Conservation (phyloP, 2,888 invertebrate species). For the Idaea aversata region DNA sequence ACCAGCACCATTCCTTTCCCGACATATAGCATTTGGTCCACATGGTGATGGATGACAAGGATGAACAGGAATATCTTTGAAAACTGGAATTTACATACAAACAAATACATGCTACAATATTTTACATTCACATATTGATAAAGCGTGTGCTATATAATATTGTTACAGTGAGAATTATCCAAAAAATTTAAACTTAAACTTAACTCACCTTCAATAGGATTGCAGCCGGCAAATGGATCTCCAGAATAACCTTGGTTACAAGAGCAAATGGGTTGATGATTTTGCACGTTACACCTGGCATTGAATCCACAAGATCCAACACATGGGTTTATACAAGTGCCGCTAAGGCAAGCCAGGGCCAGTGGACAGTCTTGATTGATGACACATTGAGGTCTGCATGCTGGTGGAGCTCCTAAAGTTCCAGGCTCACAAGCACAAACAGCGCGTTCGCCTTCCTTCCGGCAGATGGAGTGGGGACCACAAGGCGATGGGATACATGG, state of each 20-base stretch:
- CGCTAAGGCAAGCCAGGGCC: slow-evolving; percentile 85
- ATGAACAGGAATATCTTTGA: slow-evolving; percentile 82
- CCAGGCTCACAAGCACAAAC: slow-evolving; percentile 87
- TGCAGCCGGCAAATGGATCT: slow-evolving; percentile 89
- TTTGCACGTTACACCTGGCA: slow-evolving; percentile 86
- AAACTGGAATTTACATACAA: slow-evolving; percentile 59
- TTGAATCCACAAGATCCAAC: slow-evolving; percentile 88
- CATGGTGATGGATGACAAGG: slow-evolving; percentile 90
- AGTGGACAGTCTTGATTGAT: slow-evolving; percentile 90
- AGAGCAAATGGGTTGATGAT: slow-evolving; percentile 87
- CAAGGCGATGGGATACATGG: slow-evolving; percentile 86
- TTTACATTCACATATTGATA: slow-evolving; percentile 29
- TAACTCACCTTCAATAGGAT: slow-evolving; percentile 78
- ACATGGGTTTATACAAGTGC: slow-evolving; percentile 88
- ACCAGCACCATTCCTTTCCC: slow-evolving; percentile 86
- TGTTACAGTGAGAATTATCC: slow-evolving; percentile 2
- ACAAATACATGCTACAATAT: slow-evolving; percentile 33
- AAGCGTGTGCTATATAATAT: slow-evolving; percentile 14
- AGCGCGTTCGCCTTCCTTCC: slow-evolving; percentile 82
- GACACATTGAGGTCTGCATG: slow-evolving; percentile 88
- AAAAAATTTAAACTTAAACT: slow-evolving; percentile 2
- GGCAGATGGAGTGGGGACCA: slow-evolving; percentile 83
- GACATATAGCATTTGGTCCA: slow-evolving; percentile 89
- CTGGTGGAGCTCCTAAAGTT: slow-evolving; percentile 89
- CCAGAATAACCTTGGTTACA: slow-evolving; percentile 88